Conservation (phyloP, 2,888 invertebrate genomes). For the Protula sp. region DNA sequence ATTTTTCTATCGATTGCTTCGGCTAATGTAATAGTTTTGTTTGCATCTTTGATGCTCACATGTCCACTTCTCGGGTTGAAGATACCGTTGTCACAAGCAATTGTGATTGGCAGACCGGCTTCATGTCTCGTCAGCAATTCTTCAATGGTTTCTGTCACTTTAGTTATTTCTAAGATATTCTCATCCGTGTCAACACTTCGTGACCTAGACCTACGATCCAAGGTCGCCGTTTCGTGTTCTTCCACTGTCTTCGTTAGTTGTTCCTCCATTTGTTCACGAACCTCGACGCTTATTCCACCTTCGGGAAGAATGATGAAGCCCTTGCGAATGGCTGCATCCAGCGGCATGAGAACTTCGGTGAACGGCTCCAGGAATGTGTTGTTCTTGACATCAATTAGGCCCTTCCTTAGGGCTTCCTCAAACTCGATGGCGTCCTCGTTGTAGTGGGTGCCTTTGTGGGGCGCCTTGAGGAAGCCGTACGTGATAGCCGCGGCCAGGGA, state of each 20-base stretch:
- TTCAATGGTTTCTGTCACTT: background rate
- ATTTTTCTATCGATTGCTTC: slow-evolving; percentile 59
- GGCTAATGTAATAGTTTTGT: slow-evolving; percentile 19
- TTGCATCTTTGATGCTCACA: slow-evolving; percentile 64
- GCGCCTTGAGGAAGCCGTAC: slow-evolving; percentile 17
- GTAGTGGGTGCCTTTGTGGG: slow-evolving; percentile 6
- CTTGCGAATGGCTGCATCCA: slow-evolving; percentile 28
- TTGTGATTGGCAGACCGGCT: background rate
- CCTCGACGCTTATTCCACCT: slow-evolving; percentile 15
- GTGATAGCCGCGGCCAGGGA: slow-evolving; percentile 16
- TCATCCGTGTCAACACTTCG: background rate
- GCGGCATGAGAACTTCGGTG: slow-evolving; percentile 32
- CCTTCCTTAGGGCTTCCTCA: slow-evolving; percentile 24
- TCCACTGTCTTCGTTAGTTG: background rate
- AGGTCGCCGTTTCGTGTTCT: background rate
- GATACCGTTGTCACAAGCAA: slow-evolving; percentile 70
- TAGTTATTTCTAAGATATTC: background rate
- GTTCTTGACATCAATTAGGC: slow-evolving; percentile 24
- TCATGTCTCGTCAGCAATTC: background rate
- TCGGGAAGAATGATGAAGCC: slow-evolving; percentile 25
- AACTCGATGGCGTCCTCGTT: slow-evolving; percentile 25
- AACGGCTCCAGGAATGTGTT: slow-evolving; percentile 25
- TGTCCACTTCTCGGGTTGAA: slow-evolving; percentile 65
- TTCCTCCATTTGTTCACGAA: slow-evolving; percentile 14
- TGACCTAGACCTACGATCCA: background rate